Base-by-base conservation (phyloP, 1,140 invertebrate species). In the Leptinotarsa undecemlineata region DNA sequence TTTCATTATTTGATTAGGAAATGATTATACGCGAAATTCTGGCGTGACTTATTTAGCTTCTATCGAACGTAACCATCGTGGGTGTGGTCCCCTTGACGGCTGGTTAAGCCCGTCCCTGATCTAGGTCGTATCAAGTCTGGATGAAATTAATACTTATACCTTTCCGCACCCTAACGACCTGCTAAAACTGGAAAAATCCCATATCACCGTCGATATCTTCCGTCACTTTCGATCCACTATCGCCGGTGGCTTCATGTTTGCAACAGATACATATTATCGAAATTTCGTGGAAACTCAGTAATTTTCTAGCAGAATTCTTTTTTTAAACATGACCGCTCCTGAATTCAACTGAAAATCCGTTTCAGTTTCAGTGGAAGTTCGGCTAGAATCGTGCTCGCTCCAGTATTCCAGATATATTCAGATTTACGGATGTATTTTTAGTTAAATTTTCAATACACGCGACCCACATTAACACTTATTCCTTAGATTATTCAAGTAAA, bases 121-220 rank as follows among this genome's bases (percentile, higher is more conserved):
- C n/a, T 57, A 57, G 51, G 51, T 57, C 51, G 51, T 15, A 57
- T 57, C 51, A 19, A 57, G 51, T 57, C 51, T 17, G 51, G 51
- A 57, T 57, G 51, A 57, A 57, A 57, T 57, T 57, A 57, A 57
- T 57, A 57, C 51, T 57, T 57, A 15, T 57, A 57, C 51, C 51
- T 57, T 64, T 64, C 20, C 68, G 68, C 68, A 70, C 48, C 68
- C 68, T 63, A 48, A 51, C 33, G 68, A 71, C 72, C 73, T 74
- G 76, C 71, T 77, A 57, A 62, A 77, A 74, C 76, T 74, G 76
- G 76, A 77, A 64, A 74, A 76, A 77, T 74, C 72, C 66, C 73
- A 74, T 71, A 73, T 68, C 71, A 26, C 26, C 68, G 69, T 77
- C 72, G 69, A 76, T 76, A 76, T 72, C 64, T 71, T 61, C 71